Base-by-base conservation (phyloP, 1,140 invertebrate genomes). In the Papilio helenus region DNA sequence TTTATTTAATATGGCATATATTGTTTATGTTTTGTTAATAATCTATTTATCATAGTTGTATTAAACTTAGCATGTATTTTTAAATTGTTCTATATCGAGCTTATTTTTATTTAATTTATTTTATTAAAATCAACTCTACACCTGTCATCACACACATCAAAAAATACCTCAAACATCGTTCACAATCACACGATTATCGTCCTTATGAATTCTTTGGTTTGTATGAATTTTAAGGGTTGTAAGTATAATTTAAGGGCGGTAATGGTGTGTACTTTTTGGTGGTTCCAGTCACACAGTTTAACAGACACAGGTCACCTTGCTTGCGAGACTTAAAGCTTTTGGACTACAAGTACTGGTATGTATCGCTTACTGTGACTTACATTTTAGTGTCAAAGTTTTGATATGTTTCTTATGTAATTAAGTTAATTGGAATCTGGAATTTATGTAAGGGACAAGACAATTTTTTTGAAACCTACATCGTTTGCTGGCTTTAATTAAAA, bases 341-440 rank as follows among this genome's bases (percentile, higher is more conserved):
- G 76, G 76, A 65, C 76, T 44, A 18, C 51, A 9, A 10, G 29
- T 1, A 23, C 3, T 46, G 76, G 76, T 77, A 77, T 20, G 76
- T 77, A 77, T 61, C 55, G 76, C 76, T 77, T 61, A 76, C 7
- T 77, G 51, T 77, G 39, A 65, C 3, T 77, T 77, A 61, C 76
- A 77, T 16, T 74, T n/a, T 49, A 61, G 58, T 77, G 76, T 61
- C 76, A 23, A 42, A 16, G 39, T 77, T 77, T 77, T 61, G 76
- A 65, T 77, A 65, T 77, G 3, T 4, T 23, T 42, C 39, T 39
- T 61, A 23, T 42, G 10, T 29, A 65, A 23, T 61, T 10, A 49
- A 76, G 12, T 46, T 46, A 4, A 34, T 55, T 29, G 12, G 9
- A 1, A 68, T 29, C 3, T 65, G 26, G 3, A 65, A 29, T 16